Conservation (phyloP, 2,113 vertebrate genomes). For the Protomyctophum bolini region DNA sequence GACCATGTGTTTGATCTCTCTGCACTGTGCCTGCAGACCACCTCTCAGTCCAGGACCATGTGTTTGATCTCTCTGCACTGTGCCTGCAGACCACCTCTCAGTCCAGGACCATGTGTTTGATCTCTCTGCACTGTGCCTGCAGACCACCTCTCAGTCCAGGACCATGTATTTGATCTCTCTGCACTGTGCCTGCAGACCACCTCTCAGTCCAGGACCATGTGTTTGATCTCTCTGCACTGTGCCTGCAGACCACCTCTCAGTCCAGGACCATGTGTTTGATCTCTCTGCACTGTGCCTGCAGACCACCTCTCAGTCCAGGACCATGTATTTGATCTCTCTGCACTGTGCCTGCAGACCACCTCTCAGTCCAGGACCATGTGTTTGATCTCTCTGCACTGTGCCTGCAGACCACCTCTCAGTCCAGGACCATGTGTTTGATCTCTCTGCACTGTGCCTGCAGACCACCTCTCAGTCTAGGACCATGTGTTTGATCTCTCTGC, state of each 20-base stretch:
- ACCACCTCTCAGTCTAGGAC: too few species aligned
- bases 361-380: background rate
- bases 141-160: too few species aligned
- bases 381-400: constrained; percentile 12
- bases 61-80: constrained; percentile 12
- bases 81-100: too few species aligned
- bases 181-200: background rate
- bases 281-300: constrained; percentile 1
- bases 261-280: background rate
- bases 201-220: too few species aligned
- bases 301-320: too few species aligned
- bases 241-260: too few species aligned
- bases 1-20: constrained; percentile 8
- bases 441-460: constrained; percentile 1
- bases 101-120: background rate
- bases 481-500: constrained; percentile 8
- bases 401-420: too few species aligned
- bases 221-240: constrained; percentile 13
- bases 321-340: constrained; percentile 8
- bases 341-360: background rate
- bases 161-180: constrained; percentile 8
- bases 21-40: background rate
- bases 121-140: constrained; percentile 3
- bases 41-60: too few species aligned
- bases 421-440: background rate